phyloP scores from a whole-genome alignment of 2,888 invertebrate genomes.

The Drosophila recens region DNA sequence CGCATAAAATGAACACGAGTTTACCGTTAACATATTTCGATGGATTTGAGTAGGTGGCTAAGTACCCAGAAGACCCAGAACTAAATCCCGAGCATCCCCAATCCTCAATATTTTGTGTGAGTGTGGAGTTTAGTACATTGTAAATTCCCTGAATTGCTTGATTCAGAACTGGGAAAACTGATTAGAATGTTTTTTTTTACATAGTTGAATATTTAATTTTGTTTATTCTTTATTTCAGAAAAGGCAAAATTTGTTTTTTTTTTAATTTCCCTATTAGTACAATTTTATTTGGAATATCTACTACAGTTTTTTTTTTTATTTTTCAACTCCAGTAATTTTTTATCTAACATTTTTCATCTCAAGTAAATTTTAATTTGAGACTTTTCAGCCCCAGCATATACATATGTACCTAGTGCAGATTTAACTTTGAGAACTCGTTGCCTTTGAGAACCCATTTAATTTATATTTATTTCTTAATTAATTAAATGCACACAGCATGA shows the following conservation, averaged over 20 bases:
- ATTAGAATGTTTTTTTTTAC: no score
- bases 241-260: no score
- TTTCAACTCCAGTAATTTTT: no score
- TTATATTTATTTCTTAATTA: constrained; percentile 34
- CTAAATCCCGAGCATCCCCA: constrained; percentile 1
- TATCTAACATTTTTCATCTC: no score
- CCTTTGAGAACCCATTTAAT: constrained; percentile 8
- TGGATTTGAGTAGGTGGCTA: constrained; percentile 47
- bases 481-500: constrained; percentile 22
- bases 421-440: not conserved
- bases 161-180: not conserved
- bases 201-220: no score
- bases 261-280: no score
- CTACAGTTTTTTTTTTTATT: no score
- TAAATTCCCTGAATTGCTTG: constrained; percentile 40
- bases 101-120: not conserved
- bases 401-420: no score
- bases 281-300: no score
- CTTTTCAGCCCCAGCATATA: no score
- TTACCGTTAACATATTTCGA: constrained; percentile 77
- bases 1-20: constrained; percentile 80
- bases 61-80: constrained; percentile 11
- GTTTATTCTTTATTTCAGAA: no score
- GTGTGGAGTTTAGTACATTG: constrained; percentile 33
- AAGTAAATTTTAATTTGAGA: no score